phyloP scores from a whole-genome alignment of 53 echinoderm and acorn worm species.

The Arbacia lixula region DNA sequence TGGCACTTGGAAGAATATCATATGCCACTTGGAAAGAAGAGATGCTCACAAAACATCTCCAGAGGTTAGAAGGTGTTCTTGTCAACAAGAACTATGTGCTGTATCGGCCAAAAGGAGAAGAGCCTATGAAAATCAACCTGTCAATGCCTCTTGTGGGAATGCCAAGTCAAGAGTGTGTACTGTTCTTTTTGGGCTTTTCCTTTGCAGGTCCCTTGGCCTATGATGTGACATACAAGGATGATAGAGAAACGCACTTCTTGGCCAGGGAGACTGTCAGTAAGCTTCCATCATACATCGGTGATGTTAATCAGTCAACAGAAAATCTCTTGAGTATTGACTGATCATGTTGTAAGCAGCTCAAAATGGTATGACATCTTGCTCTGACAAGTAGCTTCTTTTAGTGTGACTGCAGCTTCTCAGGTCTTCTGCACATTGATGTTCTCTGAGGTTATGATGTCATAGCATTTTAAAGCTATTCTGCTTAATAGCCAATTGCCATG shows the following conservation, averaged over 20 bases:
- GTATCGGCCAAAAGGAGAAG: neutral
- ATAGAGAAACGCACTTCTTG: slow-evolving; percentile 34
- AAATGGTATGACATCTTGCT: no score
- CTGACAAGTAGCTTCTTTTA: no score
- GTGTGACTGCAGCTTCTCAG: no score
- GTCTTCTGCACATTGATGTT: no score
- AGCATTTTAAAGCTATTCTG: no score
- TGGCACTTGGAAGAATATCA: neutral
- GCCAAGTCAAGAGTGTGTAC: slow-evolving; percentile 10
- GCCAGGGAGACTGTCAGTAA: slow-evolving; percentile 3
- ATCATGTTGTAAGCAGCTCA: no score
- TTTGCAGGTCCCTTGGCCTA: slow-evolving; percentile 37
- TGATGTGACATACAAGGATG: slow-evolving; percentile 33
- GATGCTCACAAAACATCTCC: neutral
- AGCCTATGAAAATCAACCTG: neutral
- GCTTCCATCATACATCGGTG: slow-evolving; percentile 17
- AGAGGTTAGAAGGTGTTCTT: slow-evolving; percentile 28
- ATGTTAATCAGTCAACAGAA: no score
- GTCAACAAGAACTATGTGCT: neutral
- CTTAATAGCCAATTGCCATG: no score
- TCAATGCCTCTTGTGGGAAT: neutral
- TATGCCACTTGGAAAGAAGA: neutral
- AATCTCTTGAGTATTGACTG: no score
- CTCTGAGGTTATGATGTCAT: no score
- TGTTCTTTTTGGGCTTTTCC: slow-evolving; percentile 37